These are phyloP conservation scores for Cylas formicarius DNA, from an alignment of 1,140 invertebrate genomes.

Conservation along the genomic window DNA sequence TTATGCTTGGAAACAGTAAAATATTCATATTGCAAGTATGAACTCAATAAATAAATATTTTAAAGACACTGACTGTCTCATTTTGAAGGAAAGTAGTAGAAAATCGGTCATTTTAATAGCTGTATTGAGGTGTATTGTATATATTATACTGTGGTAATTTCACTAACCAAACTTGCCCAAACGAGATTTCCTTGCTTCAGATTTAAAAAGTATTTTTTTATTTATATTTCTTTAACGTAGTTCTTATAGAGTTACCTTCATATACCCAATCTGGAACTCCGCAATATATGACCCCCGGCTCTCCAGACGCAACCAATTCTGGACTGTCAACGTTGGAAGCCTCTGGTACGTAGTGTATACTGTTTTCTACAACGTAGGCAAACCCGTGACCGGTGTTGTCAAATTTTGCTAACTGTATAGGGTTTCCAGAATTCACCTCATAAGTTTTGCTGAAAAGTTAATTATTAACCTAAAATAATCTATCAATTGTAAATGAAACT, in stretches of 20 bases:
- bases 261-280: slow-evolving; percentile 73
- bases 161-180: not conserved
- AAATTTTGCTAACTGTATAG: slow-evolving; percentile 48
- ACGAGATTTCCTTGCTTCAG: not conserved
- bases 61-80: too few species aligned
- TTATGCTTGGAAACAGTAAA: too few species aligned
- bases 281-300: slow-evolving; percentile 62
- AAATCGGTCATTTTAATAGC: slow-evolving; percentile 1
- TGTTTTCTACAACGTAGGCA: slow-evolving; percentile 69
- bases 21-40: too few species aligned
- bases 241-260: slow-evolving; percentile 48
- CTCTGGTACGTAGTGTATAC: slow-evolving; percentile 64
- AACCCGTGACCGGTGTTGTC: slow-evolving; percentile 54
- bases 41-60: too few species aligned
- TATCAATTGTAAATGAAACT: slow-evolving; percentile 24
- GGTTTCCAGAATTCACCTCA: slow-evolving; percentile 39
- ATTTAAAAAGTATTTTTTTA: not conserved
- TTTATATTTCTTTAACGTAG: not conserved
- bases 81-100: not conserved
- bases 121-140: slow-evolving; percentile 2
- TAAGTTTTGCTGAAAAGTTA: slow-evolving; percentile 36
- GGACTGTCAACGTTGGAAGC: slow-evolving; percentile 9
- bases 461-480: not conserved
- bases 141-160: not conserved
- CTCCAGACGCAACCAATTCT: slow-evolving; percentile 46